phyloP scores from a whole-genome alignment of 1,140 invertebrate species.

The Apis dorsata region DNA sequence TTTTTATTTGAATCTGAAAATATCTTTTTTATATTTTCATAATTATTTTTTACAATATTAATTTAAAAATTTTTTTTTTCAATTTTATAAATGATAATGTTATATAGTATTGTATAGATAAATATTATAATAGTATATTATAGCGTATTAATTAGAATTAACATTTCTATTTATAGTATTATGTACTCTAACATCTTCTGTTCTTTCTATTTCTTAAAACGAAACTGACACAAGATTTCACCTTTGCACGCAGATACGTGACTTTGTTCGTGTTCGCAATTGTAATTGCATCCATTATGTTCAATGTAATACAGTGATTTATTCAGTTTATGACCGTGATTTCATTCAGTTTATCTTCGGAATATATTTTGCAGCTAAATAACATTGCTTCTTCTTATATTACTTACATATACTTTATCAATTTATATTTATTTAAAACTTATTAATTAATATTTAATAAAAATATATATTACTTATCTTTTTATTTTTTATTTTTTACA shows the following conservation, averaged over 20 bases:
- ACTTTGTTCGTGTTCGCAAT: not conserved
- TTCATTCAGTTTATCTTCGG: slow-evolving; percentile 20
- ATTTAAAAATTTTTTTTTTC: too few species aligned
- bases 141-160: not conserved
- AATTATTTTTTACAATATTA: too few species aligned
- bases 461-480: too few species aligned
- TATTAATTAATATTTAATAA: too few species aligned
- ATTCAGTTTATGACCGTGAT: slow-evolving; percentile 29
- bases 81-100: too few species aligned
- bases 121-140: too few species aligned
- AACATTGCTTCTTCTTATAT: not conserved
- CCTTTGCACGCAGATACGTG: not conserved
- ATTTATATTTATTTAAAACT: too few species aligned
- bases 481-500: too few species aligned
- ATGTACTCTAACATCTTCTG: not conserved
- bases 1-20: too few species aligned
- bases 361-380: not conserved
- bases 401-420: too few species aligned
- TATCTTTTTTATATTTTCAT: too few species aligned
- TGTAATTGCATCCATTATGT: slow-evolving; percentile 18
- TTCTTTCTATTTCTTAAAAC: slow-evolving; percentile 16
- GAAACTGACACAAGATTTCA: slow-evolving; percentile 13
- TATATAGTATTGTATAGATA: too few species aligned
- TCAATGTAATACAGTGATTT: not conserved
- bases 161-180: not conserved